A percentile compares a stretch with the other conserved stretches of the same genome.
phyloP scores from a whole-genome alignment of 30 jellyfish, hydroid and myxozoan genomes.

The Turritopsis rubra region DNA sequence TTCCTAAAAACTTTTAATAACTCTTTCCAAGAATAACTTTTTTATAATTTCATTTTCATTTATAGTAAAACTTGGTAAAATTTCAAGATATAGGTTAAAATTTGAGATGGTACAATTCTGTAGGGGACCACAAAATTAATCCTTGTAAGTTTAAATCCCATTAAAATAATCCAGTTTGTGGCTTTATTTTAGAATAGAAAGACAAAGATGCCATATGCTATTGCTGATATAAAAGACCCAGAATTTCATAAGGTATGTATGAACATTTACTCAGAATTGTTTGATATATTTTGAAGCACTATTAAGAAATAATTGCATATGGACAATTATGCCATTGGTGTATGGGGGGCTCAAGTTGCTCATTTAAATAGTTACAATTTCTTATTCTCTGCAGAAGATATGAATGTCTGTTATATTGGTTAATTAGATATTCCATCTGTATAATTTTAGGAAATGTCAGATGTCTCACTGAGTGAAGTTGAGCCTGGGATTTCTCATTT shows the following conservation, averaged over 20 bases:
- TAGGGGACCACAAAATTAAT: no score
- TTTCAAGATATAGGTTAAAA: no score
- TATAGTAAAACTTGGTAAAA: no score
- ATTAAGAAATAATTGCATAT: neutral
- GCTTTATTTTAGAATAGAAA: slow-evolving; percentile 5
- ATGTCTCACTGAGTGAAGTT: neutral
- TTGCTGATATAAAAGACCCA: slow-evolving; percentile 16
- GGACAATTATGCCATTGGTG: neutral
- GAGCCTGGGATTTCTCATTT: neutral
- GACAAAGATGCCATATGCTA: slow-evolving; percentile 11
- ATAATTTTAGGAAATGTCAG: neutral
- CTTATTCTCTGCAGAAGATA: neutral
- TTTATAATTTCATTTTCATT: no score
- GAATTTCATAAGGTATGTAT: slow-evolving; percentile 13
- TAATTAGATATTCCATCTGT: neutral
- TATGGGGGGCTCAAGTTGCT: neutral
- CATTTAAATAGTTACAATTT: neutral
- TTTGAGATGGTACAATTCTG: no score
- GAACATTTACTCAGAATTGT: neutral
- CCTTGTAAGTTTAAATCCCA: no score
- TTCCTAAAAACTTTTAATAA: no score
- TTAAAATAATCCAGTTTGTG: neutral
- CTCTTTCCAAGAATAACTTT: no score
- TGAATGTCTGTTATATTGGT: neutral
- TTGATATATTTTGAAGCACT: neutral